Percentiles rank a stretch among this genome's conserved stretches.
Conservation (phyloP, 2,797 vertebrate genomes). For the Liasis olivaceus region DNA sequence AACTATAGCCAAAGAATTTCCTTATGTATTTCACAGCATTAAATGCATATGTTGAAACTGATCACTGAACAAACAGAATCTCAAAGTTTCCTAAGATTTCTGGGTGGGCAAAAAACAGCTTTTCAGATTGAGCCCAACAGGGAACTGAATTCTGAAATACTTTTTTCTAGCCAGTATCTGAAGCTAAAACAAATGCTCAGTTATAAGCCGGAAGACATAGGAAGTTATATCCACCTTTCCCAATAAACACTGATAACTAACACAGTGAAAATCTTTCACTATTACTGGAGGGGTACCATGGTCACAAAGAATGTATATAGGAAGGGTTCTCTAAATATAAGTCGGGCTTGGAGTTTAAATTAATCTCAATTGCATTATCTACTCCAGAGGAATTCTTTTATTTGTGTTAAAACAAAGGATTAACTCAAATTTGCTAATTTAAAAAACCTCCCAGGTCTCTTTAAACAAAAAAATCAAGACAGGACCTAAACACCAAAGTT, state of each 20-base stretch:
- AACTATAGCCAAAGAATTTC: background rate
- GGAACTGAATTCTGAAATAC: background rate
- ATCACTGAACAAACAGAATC: background rate
- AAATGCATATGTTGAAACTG: background rate
- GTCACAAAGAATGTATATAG: no score
- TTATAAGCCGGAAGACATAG: no score
- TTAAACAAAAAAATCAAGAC: background rate
- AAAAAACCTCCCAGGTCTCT: background rate
- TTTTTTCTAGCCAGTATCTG: background rate
- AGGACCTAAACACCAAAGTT: no score
- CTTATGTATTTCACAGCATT: background rate
- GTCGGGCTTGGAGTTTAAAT: background rate
- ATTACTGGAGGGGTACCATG: no score
- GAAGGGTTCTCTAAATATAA: background rate
- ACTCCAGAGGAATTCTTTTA: background rate
- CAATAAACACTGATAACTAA: no score
- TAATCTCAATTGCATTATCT: background rate
- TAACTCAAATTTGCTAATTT: background rate
- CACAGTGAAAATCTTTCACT: no score
- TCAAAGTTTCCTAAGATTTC: background rate
- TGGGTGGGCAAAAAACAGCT: background rate
- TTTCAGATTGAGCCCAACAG: background rate
- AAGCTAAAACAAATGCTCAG: background rate
- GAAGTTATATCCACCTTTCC: no score
- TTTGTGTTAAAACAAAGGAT: background rate